These are phyloP conservation scores for Spodoptera litura DNA, from an alignment of 1,140 invertebrate genomes.

Conservation along the genomic window DNA sequence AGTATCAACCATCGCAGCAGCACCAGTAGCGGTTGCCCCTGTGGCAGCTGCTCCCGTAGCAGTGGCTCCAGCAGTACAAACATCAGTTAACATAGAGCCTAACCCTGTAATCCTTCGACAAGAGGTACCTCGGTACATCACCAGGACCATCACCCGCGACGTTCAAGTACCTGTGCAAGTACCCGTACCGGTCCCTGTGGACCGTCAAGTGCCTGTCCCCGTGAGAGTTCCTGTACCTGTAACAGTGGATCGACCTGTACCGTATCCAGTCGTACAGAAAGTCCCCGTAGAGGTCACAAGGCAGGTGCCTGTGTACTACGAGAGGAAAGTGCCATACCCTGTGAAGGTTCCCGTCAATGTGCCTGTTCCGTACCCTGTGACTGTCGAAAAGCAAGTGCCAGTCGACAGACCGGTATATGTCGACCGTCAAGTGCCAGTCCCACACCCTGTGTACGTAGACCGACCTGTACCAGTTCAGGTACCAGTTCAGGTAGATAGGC, in stretches of 20 bases:
- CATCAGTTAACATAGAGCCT: slow-evolving; percentile 85
- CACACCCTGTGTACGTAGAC: slow-evolving; percentile 76
- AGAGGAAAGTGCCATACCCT: slow-evolving; percentile 77
- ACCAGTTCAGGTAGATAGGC: slow-evolving; percentile 74
- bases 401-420: slow-evolving; percentile 81
- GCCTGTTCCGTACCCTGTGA: slow-evolving; percentile 78
- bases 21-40: slow-evolving; percentile 55
- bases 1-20: slow-evolving; percentile 16
- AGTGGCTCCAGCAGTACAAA: slow-evolving; percentile 82
- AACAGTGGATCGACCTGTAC: slow-evolving; percentile 76
- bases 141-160: slow-evolving; percentile 85
- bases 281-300: slow-evolving; percentile 86
- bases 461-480: slow-evolving; percentile 74
- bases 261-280: slow-evolving; percentile 75
- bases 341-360: slow-evolving; percentile 76
- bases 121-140: slow-evolving; percentile 86
- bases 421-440: slow-evolving; percentile 77
- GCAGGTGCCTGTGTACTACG: slow-evolving; percentile 86
- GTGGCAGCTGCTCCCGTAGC: slow-evolving; percentile 70
- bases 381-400: slow-evolving; percentile 77
- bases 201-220: slow-evolving; percentile 73
- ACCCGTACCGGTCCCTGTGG: slow-evolving; percentile 85
- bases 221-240: slow-evolving; percentile 86
- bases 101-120: slow-evolving; percentile 88
- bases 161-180: slow-evolving; percentile 88